phyloP scores from a whole-genome alignment of 1,140 invertebrate genomes.

The Cyphomyrmex costatus region DNA sequence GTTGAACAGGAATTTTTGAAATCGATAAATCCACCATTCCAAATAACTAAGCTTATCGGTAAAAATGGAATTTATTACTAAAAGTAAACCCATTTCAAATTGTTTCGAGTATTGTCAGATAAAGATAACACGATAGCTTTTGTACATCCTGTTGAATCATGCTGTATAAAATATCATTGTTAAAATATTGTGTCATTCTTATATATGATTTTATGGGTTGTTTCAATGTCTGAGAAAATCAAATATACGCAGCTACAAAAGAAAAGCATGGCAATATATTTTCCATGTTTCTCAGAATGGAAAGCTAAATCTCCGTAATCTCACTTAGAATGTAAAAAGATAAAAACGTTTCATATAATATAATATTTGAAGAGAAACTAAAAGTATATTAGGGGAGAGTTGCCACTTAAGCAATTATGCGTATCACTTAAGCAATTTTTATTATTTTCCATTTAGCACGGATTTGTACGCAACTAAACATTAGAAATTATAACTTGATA shows the following conservation, averaged over 20 bases:
- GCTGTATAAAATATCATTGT: not conserved
- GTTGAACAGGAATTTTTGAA: not conserved
- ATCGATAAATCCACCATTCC: not conserved
- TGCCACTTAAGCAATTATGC: too few relatives aligned
- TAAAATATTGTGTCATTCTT: not conserved
- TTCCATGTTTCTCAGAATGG: not conserved
- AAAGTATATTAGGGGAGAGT: too few relatives aligned
- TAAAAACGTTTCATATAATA: not conserved
- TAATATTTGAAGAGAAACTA: not conserved
- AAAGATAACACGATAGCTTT: not conserved
- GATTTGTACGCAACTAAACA: too few relatives aligned
- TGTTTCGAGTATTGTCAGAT: not conserved
- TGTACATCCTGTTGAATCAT: not conserved
- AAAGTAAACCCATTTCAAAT: not conserved
- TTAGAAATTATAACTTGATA: too few relatives aligned
- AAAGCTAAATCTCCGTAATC: not conserved
- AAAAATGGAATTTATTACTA: not conserved
- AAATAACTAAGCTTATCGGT: not conserved
- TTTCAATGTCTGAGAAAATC: not conserved
- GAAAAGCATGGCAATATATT: not conserved
- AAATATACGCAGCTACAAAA: not conserved
- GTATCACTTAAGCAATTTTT: too few relatives aligned
- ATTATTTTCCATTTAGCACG: too few relatives aligned
- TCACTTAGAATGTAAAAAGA: not conserved
- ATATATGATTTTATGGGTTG: not conserved